Base-by-base conservation (phyloP, 2,888 invertebrate species). In the Dyspetes luteomarginatus region DNA sequence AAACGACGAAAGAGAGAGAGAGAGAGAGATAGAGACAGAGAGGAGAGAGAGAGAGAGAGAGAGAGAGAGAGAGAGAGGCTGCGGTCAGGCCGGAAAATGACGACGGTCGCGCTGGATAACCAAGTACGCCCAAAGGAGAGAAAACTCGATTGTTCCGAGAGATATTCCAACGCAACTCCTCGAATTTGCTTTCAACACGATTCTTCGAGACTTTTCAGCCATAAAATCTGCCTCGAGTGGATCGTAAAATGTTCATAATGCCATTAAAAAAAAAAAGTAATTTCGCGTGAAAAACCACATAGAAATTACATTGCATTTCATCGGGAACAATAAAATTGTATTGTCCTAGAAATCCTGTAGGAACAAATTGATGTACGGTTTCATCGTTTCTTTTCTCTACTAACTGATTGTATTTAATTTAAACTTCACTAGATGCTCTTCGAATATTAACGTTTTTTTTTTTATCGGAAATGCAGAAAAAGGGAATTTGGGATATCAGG, bases 1-100 rank as follows among this genome's bases (percentile, higher is more conserved):
- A 65, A 60, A 78, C 78, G 78, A 78, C 52, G 69, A 56, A 48
- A 15, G 24, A 22, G 48, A 17, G 30, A 28, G 41, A 60, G n/a
- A 7, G 26, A 22, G n/a, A 28, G 19, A 48, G 30, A 48, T 17
- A 19, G 28, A 65, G 65, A 48, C 24, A 52, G 45, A 45, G 45
- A n/a, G n/a, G n/a, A 17, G 45, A 48, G 48, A 48, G 48, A 48
- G 48, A 4, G 28, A 28, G 28, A 28, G 5, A 28, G 3, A 5
- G 5, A 28, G 28, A 28, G 28, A 28, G 5, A 36, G 9, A 12
- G 12, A 65, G 28, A 12, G 48, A 28, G 41, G 62, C 60, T 24
- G 56, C 24, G 62, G 72, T 72, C 72, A 72, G 48, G 4, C 58
- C n/a, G 5, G 48, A 17, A 19, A n/a, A 58, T 58, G 45, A 58